Evolutionary conservation across 1,140 invertebrate genomes (phyloP), one percentile per base, ranked within the genome.

Genomic region (Ganaspis sp.): DNA sequence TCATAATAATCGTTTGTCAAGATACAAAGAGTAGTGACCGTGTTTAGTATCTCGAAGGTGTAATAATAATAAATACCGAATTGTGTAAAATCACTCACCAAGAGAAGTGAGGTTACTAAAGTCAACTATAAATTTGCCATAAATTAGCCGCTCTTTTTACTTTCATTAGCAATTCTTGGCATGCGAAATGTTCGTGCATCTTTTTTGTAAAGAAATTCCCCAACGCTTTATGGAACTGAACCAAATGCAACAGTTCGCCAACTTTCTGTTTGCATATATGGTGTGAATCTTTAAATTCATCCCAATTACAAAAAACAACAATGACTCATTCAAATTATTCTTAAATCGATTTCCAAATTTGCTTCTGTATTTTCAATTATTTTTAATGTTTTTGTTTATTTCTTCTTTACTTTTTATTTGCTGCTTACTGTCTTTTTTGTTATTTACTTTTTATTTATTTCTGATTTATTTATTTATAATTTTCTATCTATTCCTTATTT

Each of bases 141-240:
- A 34, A 64, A 64, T 64, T 64, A 64, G 15, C 26, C 58, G 58
- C 58, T 34, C 54, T 64, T 64, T 29, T 64, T 64, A 64, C 58
- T 64, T 64, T 64, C 58, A 64, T 34, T 29, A 64, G 58, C 15
- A n/a, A 64, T 64, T 26, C 58, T 64, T 4, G 58, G 23, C 58
- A 64, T 64, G 58, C 58, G 58, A 64, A 64, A 29, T 64, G 58
- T 64, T 29, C 26, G 58, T 64, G 58, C 58, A 64, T 64, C 26
- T 34, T 64, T 58, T 49, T 34, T 58, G 23, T 58, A 64, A 34
- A 29, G 23, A 64, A 64, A 29, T 64, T n/a, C 26, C 29, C 9
- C 12, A 64, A 64, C 29, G 15, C 4, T 64, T 64, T 64, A 64
- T 64, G 58, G 58, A 64, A 34, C 58, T 64, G 58, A 29, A 64